Evolutionary conservation across 2,888 invertebrate genomes (phyloP), one percentile per base, ranked within the genome.

Genomic region (Piscicola geometra): DNA sequence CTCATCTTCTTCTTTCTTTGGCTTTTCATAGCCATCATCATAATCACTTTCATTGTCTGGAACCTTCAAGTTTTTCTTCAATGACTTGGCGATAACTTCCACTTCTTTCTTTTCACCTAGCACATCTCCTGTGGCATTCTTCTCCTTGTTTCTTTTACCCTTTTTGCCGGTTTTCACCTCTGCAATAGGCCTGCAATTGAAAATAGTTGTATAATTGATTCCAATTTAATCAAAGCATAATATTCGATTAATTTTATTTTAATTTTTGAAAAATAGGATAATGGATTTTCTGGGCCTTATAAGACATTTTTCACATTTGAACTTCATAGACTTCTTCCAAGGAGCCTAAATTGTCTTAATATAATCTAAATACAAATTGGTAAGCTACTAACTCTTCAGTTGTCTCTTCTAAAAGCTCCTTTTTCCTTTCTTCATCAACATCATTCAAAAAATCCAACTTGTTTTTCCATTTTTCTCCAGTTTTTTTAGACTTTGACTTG

Each of bases 391-490:
- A 56, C 60, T 56, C 60, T 21, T 56, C n/a, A 5, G 60, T 9
- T 56, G 21, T 21, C 5, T 56, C 60, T 56, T 56, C 60, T 15
- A 21, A 56, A 56, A 56, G 5, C 5, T 56, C 60, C n/a, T 56
- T 56, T 56, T 56, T 56, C n/a, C 67, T 67, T 9, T 67, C 67
- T 67, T 67, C 33, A 35, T 67, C 67, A 28, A 67, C 35, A 67
- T 67, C 67, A 67, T 67, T 67, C 33, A 67, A 67, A n/a, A 67
- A 67, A 35, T 35, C 35, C 33, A 67, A 3, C 33, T 67, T 67
- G 15, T 67, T 35, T n/a, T 67, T 67, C 67, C 67, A 67, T 67
- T 67, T 67, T 2, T 67, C 67, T 33, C 35, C 67, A 15, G 67
- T 67, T 32, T 67, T 67, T 32, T 32, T 33, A 67, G 67, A 67